A percentile compares a stretch with the other conserved stretches of the same genome.
These are phyloP conservation scores for Eupeodes luniger DNA, from an alignment of 2,888 invertebrate genomes.

Conservation along the genomic window DNA sequence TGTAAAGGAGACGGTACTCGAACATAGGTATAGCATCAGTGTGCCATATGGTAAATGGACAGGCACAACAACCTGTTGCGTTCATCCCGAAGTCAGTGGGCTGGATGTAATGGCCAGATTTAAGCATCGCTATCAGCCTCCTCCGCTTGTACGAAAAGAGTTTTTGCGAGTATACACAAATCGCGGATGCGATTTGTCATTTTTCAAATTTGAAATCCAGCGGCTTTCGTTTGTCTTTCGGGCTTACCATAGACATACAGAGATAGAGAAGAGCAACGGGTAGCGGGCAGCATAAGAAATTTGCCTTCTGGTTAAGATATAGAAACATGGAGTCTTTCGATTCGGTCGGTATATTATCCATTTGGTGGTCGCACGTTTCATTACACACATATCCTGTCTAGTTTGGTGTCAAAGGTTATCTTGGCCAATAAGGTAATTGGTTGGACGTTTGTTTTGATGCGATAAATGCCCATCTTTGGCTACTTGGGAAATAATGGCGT, in stretches of 20 bases:
- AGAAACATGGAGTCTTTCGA: constrained; percentile 24
- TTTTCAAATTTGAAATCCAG: constrained; percentile 73
- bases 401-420: constrained; percentile 71
- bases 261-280: not conserved
- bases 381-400: constrained; percentile 35
- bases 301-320: constrained; percentile 65
- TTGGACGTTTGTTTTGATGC: constrained; percentile 73
- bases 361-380: constrained; percentile 31
- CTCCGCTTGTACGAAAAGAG: constrained; percentile 49
- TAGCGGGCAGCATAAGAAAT: constrained; percentile 8
- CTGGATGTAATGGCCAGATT: constrained; percentile 68
- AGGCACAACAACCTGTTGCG: constrained; percentile 69
- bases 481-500: constrained; percentile 65
- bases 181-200: constrained; percentile 75
- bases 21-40: not conserved
- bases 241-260: not conserved
- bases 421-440: constrained; percentile 71
- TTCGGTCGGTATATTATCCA: constrained; percentile 7
- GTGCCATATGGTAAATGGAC: constrained; percentile 69
- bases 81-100: constrained; percentile 47
- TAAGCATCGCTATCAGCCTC: constrained; percentile 58
- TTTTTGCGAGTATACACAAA: constrained; percentile 4
- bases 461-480: constrained; percentile 67
- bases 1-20: constrained; percentile 57
- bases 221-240: constrained; percentile 69